Percentiles rank a stretch among this genome's conserved stretches.
Conservation (phyloP, 2,113 vertebrate genomes). For the Panthera uncia region DNA sequence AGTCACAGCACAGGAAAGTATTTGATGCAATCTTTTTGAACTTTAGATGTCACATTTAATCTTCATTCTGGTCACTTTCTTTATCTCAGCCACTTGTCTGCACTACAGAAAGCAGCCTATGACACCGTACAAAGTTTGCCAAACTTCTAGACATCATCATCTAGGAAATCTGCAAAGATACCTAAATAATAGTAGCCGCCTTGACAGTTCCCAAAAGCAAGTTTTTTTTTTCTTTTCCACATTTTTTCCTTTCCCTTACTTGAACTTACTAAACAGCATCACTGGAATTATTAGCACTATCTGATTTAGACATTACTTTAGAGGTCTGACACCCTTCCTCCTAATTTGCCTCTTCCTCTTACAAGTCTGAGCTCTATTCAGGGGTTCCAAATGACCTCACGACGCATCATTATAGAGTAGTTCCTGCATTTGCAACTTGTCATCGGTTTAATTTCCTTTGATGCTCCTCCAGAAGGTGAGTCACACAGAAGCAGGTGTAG, state of each 20-base stretch:
- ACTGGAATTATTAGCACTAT: neutral
- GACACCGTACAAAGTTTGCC: neutral
- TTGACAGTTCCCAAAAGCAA: neutral
- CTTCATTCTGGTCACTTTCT: neutral
- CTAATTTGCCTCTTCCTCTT: neutral
- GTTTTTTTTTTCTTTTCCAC: neutral
- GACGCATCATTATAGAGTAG: neutral
- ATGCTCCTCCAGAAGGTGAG: neutral
- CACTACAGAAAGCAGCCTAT: neutral
- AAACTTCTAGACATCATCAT: neutral
- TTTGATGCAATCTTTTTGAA: neutral
- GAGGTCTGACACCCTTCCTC: neutral
- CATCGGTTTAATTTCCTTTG: constrained; percentile 11
- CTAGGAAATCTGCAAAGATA: neutral
- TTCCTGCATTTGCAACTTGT: neutral
- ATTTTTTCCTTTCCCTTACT: neutral
- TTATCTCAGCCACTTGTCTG: neutral
- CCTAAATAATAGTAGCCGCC: neutral
- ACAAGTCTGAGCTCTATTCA: neutral
- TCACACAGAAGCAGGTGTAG: neutral
- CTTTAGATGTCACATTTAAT: neutral
- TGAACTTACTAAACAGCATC: neutral
- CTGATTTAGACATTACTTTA: neutral
- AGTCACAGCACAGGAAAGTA: neutral
- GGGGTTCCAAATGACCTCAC: neutral